phyloP scores from a whole-genome alignment of 2,888 invertebrate species.

The Andrena praecox region DNA sequence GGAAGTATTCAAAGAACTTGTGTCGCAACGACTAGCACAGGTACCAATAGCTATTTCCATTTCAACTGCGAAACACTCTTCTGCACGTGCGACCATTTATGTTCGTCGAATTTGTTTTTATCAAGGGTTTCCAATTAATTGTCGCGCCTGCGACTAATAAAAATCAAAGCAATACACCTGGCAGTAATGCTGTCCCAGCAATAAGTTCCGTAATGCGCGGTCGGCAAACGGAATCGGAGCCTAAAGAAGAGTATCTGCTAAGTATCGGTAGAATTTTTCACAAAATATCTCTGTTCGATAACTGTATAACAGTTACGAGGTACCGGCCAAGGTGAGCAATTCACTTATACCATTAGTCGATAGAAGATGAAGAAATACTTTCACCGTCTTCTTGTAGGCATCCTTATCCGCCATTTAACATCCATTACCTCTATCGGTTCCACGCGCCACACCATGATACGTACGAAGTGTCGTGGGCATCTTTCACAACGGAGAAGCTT shows the following conservation, averaged over 20 bases:
- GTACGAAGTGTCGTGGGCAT: conserved; percentile 97
- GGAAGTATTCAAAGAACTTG: conserved; percentile 96
- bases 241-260: conserved; percentile 91
- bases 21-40: conserved; percentile 98
- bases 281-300: conserved; percentile 93
- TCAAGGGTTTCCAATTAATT: conserved; percentile 93
- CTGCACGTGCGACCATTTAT: not conserved
- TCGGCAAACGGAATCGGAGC: conserved; percentile 84
- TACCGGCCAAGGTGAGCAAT: conserved; percentile 93
- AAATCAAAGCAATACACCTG: conserved; percentile 78
- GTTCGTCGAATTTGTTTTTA: conserved; percentile 12
- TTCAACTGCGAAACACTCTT: not conserved
- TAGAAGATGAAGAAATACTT: conserved; percentile 4
- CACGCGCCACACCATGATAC: conserved; percentile 96
- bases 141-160: conserved; percentile 85
- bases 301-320: conserved; percentile 96
- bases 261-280: conserved; percentile 98
- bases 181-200: conserved; percentile 76
- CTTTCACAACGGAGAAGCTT: conserved; percentile 96
- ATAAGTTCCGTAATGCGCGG: conserved; percentile 83
- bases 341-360: conserved; percentile 29
- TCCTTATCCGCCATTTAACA: conserved; percentile 96
- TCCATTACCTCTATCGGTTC: conserved; percentile 96
- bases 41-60: conserved; percentile 81
- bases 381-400: conserved; percentile 88